A percentile compares a stretch with the other conserved stretches of the same genome.
Conservation (phyloP, 2,888 invertebrate species). For the Leptarthrus brevirostris region DNA sequence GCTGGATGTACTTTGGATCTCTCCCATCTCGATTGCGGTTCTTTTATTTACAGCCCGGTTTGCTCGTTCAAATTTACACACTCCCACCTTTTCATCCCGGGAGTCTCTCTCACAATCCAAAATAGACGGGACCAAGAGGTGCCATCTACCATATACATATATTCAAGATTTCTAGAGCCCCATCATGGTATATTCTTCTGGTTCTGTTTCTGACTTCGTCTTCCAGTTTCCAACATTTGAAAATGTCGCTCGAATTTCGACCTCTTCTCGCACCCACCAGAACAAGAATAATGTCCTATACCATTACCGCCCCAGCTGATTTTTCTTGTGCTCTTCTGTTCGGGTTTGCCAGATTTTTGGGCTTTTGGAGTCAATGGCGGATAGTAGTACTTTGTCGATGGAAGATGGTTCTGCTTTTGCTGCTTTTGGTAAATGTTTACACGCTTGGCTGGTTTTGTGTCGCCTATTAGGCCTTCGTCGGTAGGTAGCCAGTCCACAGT, state of each 20-base stretch:
- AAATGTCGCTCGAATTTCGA: no score
- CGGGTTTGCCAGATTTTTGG: slow-evolving; percentile 28
- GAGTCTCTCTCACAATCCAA: background rate
- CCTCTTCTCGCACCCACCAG: no score
- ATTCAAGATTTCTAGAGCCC: background rate
- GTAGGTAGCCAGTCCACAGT: background rate
- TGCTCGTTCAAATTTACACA: background rate
- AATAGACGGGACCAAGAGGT: background rate
- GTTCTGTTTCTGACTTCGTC: no score
- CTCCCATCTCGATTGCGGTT: slow-evolving; percentile 13
- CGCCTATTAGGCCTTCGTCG: slow-evolving; percentile 1
- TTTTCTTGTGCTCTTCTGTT: slow-evolving; percentile 22
- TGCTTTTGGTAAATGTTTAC: slow-evolving; percentile 24
- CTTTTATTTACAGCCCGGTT: background rate
- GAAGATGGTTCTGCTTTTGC: slow-evolving; percentile 5
- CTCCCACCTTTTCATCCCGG: slow-evolving; percentile 4
- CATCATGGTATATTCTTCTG: background rate
- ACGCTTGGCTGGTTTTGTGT: slow-evolving; percentile 21
- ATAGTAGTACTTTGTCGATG: slow-evolving; percentile 14
- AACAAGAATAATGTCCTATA: no score
- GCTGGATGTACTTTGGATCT: background rate
- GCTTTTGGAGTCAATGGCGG: background rate
- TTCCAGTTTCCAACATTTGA: no score
- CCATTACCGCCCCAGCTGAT: slow-evolving; percentile 2
- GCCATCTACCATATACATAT: no score